These are phyloP conservation scores for Sebastes steindachneri DNA, from an alignment of 2,797 vertebrate genomes.

Conservation along the genomic window DNA sequence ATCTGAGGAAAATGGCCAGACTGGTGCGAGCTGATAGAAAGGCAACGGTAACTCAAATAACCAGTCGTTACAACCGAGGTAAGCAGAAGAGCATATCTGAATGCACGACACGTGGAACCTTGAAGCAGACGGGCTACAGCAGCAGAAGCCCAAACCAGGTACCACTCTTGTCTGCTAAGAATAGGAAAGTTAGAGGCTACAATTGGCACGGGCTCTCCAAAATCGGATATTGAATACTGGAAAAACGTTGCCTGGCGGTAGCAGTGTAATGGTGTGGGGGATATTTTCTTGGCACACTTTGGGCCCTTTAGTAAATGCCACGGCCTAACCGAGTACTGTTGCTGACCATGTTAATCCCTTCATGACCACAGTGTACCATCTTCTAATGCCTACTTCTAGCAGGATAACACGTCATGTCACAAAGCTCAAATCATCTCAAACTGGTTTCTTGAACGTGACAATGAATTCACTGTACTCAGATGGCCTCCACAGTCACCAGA, in stretches of 20 bases:
- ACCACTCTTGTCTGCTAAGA: no score
- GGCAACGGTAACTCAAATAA: neutral
- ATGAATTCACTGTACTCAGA: neutral
- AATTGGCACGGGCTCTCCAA: no score
- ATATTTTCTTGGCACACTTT: neutral
- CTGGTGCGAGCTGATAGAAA: neutral
- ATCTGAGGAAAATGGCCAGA: neutral
- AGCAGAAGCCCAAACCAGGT: accelerated
- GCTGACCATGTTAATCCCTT: neutral
- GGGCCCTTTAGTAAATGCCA: neutral
- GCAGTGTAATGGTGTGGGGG: neutral
- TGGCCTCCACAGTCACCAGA: neutral
- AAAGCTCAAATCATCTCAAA: no score
- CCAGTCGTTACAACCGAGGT: neutral
- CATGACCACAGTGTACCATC: neutral
- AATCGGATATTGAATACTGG: no score
- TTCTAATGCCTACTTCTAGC: neutral
- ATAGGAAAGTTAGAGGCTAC: no score
- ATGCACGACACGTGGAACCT: no score
- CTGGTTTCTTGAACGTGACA: no score
- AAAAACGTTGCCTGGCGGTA: neutral
- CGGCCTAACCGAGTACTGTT: neutral
- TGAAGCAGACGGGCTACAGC: neutral
- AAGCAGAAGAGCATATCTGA: neutral
- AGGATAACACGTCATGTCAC: no score